Conservation (phyloP, 2,797 vertebrate genomes). For the Alosa sapidissima region DNA sequence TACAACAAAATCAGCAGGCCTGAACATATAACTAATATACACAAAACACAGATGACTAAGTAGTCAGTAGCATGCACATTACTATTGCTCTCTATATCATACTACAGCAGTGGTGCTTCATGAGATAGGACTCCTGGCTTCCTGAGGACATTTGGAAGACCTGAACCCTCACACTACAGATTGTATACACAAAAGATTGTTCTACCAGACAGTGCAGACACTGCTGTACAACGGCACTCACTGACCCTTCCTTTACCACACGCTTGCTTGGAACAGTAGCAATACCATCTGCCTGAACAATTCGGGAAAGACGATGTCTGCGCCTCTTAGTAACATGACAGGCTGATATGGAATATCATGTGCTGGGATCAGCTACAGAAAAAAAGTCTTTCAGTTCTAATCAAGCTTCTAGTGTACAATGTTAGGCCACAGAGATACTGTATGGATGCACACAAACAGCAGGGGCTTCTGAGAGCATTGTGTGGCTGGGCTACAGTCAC, state of each 20-base stretch:
- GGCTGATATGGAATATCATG: neutral
- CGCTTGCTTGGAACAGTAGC: neutral
- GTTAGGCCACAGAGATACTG: neutral
- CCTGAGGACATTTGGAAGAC: neutral
- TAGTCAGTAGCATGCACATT: neutral
- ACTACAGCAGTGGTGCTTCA: neutral
- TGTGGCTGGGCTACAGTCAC: neutral
- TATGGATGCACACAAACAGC: neutral
- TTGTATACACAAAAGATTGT: neutral
- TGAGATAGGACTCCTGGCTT: neutral
- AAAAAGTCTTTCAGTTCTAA: neutral
- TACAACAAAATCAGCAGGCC: neutral
- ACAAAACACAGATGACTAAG: neutral
- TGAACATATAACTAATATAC: neutral
- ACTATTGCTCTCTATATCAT: neutral
- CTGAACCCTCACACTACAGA: neutral
- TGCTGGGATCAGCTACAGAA: conserved; percentile 4
- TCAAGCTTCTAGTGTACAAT: neutral
- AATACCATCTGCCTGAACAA: neutral
- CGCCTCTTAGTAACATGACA: neutral
- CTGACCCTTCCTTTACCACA: neutral
- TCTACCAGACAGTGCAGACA: neutral
- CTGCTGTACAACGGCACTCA: neutral
- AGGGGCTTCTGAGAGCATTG: neutral
- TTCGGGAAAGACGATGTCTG: neutral